Percentiles rank a stretch among this genome's conserved stretches.
These are phyloP conservation scores for Cheilosia pagana DNA, from an alignment of 2,888 invertebrate species.

Conservation along the genomic window DNA sequence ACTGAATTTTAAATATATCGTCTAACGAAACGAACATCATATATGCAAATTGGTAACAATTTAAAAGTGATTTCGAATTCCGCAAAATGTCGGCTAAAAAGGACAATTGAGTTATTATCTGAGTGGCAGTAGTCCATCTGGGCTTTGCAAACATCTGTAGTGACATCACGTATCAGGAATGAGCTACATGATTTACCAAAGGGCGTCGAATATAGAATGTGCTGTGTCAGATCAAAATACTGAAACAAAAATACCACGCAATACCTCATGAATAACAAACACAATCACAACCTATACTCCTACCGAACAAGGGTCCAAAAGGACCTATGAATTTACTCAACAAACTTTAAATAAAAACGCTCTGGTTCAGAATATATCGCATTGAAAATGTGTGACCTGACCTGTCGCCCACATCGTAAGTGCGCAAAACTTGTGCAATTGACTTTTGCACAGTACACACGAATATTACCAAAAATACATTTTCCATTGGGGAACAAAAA, in stretches of 20 bases:
- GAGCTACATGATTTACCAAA: background rate
- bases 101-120: background rate
- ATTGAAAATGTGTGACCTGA: background rate
- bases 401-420: constrained; percentile 9
- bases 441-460: constrained; percentile 27
- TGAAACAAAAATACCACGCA: background rate
- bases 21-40: background rate
- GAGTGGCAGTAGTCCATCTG: background rate
- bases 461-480: constrained; percentile 68
- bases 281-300: no score
- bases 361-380: background rate
- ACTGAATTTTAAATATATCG: background rate
- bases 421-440: constrained; percentile 8
- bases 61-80: background rate
- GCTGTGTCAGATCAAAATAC: background rate
- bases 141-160: background rate
- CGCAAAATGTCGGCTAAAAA: background rate
- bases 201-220: background rate
- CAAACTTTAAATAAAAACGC: background rate
- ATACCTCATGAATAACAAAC: background rate
- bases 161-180: background rate
- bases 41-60: background rate
- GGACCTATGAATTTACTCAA: no score
- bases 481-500: constrained; percentile 25
- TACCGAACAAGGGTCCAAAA: no score